Base-by-base conservation (phyloP, 2,797 vertebrate genomes). In the Eulemur rubriventer region DNA sequence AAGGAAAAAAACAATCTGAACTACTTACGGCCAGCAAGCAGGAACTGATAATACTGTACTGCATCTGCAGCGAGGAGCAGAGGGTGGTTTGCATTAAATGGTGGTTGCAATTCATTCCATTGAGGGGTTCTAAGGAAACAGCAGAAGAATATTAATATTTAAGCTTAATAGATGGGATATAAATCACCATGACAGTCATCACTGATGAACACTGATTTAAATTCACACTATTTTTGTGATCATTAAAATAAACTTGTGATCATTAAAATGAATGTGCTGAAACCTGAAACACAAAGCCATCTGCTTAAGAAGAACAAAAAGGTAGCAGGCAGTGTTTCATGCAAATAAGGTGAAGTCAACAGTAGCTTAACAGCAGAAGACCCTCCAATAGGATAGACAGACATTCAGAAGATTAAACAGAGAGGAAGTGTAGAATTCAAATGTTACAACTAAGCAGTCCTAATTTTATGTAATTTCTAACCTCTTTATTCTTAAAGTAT, bases 41-140 rank as follows among this genome's bases (percentile, higher is more conserved):
- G 99, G 98, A 99, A 99, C 97, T 99, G 99, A 98, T 99, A 99
- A 98, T 99, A 99, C 98, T 99, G 99, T 61, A 99, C 99, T 11
- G 99, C 99, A 98, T 99, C 99, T 38, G 99, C 99, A 88, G 99
- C 99, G 82, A 99, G 98, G 96, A 99, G 99, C 97, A 99, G 98
- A 8, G 99, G 99, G 97, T 99, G 99, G 98, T 99, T 99, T 97
- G 99, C 99, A 98, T 99, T 99, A 99, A 99, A 99, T 79, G 99
- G 99, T 76, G 99, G 99, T 98, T 99, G 99, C 83, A 99, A 98
- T 97, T 99, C 99, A 97, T 99, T 99, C 99, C 99, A 99, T 96
- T 99, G 99, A 83, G 99, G 99, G 70, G 99, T 99, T 99, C 99
- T 99, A 98, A 94, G 98, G 98, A 98, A 98, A 97, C 95, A 98